Conservation (phyloP, 2,888 invertebrate species). For the Yponomeuta sedellus region DNA sequence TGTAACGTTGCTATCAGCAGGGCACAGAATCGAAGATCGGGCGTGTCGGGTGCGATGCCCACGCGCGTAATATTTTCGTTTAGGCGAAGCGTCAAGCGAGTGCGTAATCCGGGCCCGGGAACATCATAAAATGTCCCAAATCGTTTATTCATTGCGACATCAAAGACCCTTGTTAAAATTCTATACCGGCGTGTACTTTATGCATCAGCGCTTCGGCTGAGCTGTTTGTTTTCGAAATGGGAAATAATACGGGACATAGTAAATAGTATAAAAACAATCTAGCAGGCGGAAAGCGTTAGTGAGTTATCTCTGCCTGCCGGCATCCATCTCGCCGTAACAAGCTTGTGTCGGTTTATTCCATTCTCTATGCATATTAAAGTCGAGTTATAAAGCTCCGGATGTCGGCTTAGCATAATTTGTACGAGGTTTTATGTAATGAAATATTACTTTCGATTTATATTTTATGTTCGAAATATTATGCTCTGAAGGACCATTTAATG, state of each 20-base stretch:
- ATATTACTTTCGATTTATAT: neutral
- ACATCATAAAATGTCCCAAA: slow-evolving; percentile 54
- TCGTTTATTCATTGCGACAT: slow-evolving; percentile 67
- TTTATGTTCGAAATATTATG: neutral
- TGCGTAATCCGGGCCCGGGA: slow-evolving; percentile 41
- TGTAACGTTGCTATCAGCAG: neutral
- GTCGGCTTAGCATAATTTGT: neutral
- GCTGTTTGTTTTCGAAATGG: slow-evolving; percentile 1
- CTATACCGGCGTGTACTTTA: slow-evolving; percentile 32
- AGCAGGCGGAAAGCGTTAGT: neutral
- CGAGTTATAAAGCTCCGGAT: neutral
- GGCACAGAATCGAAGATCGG: neutral
- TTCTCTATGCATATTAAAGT: neutral
- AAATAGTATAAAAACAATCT: neutral
- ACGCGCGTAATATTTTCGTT: slow-evolving; percentile 6
- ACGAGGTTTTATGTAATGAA: neutral
- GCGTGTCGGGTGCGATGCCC: neutral
- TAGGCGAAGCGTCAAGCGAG: slow-evolving; percentile 12
- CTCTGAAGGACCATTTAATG: too few relatives aligned
- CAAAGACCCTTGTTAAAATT: slow-evolving; percentile 57
- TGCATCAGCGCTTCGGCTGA: slow-evolving; percentile 1
- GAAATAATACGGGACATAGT: neutral
- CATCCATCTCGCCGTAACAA: neutral
- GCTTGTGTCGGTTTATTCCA: neutral
- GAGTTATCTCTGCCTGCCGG: neutral